phyloP scores from a whole-genome alignment of 2,888 invertebrate genomes.

The Nebria salina region DNA sequence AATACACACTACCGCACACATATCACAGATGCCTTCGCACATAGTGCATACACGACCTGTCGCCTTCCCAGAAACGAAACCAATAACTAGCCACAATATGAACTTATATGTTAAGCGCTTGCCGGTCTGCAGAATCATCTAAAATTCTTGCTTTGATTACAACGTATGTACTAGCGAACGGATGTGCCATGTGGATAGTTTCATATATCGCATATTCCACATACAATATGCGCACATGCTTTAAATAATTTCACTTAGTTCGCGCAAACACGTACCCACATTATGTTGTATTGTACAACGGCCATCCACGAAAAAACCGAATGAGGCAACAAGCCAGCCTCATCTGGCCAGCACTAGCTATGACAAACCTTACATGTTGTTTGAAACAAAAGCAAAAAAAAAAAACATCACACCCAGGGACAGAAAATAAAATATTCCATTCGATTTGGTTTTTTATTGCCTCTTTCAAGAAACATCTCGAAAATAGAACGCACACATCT shows the following conservation, averaged over 20 bases:
- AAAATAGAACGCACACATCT: too few relatives aligned
- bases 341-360: neutral
- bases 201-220: slow-evolving; percentile 31
- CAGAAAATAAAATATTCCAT: too few relatives aligned
- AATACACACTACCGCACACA: slow-evolving; percentile 9
- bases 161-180: slow-evolving; percentile 2
- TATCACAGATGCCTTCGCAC: neutral
- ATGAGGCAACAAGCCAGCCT: neutral
- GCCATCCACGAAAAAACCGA: slow-evolving; percentile 4
- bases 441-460: too few relatives aligned
- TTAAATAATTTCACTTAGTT: neutral
- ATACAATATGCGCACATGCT: slow-evolving; percentile 8
- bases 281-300: slow-evolving; percentile 2
- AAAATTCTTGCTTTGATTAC: slow-evolving; percentile 36
- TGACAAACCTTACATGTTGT: too few relatives aligned
- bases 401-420: too few relatives aligned
- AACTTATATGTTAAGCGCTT: neutral
- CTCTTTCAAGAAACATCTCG: too few relatives aligned
- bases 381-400: too few relatives aligned
- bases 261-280: slow-evolving; percentile 7
- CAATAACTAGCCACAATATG: slow-evolving; percentile 3
- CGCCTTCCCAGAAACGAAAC: slow-evolving; percentile 8
- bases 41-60: neutral
- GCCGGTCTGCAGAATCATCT: slow-evolving; percentile 31
- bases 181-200: slow-evolving; percentile 12